These are phyloP conservation scores for Euplagia quadripunctaria DNA, from an alignment of 2,888 invertebrate species.

Conservation along the genomic window DNA sequence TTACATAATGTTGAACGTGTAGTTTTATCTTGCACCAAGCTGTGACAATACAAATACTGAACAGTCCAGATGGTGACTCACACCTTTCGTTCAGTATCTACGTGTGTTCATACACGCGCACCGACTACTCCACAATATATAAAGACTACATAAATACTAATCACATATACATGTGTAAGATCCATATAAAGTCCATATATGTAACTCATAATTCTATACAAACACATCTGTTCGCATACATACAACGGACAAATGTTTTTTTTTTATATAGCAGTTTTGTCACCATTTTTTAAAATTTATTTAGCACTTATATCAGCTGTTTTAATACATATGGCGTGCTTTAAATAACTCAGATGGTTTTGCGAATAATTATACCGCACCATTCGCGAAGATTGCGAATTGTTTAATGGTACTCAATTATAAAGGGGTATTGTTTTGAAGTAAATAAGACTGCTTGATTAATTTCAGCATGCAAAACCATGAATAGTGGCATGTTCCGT, in stretches of 20 bases:
- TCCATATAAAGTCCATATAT: not conserved
- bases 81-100: conserved; percentile 18
- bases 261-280: conserved; percentile 26
- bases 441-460: conserved; percentile 28
- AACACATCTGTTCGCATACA: not conserved
- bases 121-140: conserved; percentile 9
- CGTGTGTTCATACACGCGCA: conserved; percentile 14
- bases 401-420: conserved; percentile 28
- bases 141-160: conserved; percentile 1
- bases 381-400: conserved; percentile 26
- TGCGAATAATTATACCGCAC: conserved; percentile 18
- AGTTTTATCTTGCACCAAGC: conserved; percentile 49
- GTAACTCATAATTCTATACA: not conserved
- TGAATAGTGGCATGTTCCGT: conserved; percentile 5
- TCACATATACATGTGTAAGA: not conserved
- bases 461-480: conserved; percentile 27
- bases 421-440: conserved; percentile 23
- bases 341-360: conserved; percentile 28
- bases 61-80: conserved; percentile 41
- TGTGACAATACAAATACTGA: conserved; percentile 50
- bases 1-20: conserved; percentile 48
- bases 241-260: conserved; percentile 12
- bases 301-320: conserved; percentile 46
- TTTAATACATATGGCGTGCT: conserved; percentile 43
- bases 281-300: conserved; percentile 27